A percentile compares a stretch with the other conserved stretches of the same genome.
Conservation (phyloP, 2,113 vertebrate genomes). For the Alouatta palliata region DNA sequence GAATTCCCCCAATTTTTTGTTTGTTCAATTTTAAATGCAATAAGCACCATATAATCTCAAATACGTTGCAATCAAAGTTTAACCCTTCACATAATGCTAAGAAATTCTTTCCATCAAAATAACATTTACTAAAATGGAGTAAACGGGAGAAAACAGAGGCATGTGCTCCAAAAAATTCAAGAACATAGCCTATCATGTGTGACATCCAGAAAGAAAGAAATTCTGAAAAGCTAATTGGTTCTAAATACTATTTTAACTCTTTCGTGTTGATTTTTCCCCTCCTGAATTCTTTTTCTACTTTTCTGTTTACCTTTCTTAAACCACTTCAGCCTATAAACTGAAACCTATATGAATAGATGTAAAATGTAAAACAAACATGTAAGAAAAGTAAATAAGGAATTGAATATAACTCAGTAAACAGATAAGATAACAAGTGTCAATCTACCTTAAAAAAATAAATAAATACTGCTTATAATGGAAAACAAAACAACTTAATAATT, state of each 20-base stretch:
- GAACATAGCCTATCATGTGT: neutral
- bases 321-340: neutral
- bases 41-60: neutral
- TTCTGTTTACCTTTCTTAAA: neutral
- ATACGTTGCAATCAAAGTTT: neutral
- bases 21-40: neutral
- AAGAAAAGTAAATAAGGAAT: neutral
- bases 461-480: neutral
- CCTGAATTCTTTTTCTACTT: neutral
- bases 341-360: neutral
- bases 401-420: neutral
- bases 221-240: neutral
- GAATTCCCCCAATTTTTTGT: neutral
- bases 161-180: neutral
- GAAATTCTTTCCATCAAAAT: neutral
- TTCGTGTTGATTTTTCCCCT: neutral
- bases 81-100: neutral
- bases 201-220: neutral
- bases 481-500: neutral
- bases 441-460: neutral
- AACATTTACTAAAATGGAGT: neutral
- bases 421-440: neutral
- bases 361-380: conserved; percentile 28
- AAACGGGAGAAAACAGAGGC: neutral
- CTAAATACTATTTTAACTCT: neutral